These are phyloP conservation scores for Campaea margaritaria DNA, from an alignment of 2,888 invertebrate species.

Conservation along the genomic window DNA sequence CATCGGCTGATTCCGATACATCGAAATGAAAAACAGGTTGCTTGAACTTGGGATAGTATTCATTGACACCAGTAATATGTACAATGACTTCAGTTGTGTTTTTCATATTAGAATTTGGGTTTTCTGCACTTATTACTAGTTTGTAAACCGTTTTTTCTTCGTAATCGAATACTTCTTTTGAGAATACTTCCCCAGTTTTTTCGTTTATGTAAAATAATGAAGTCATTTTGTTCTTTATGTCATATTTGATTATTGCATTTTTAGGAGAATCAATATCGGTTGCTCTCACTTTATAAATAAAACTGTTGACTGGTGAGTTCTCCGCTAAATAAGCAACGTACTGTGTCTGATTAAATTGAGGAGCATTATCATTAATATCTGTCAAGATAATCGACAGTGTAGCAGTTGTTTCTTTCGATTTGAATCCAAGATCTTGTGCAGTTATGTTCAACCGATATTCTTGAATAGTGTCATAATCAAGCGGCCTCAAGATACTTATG, in stretches of 20 bases:
- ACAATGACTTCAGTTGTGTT: slow-evolving; percentile 90
- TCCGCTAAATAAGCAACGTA: slow-evolving; percentile 93
- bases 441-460: slow-evolving; percentile 95
- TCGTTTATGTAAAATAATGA: slow-evolving; percentile 91
- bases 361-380: slow-evolving; percentile 97
- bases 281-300: slow-evolving; percentile 91
- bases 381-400: slow-evolving; percentile 94
- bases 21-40: slow-evolving; percentile 96
- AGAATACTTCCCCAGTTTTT: slow-evolving; percentile 90
- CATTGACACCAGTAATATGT: slow-evolving; percentile 93
- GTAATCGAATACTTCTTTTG: slow-evolving; percentile 93
- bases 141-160: slow-evolving; percentile 92
- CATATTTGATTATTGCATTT: slow-evolving; percentile 94
- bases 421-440: slow-evolving; percentile 94
- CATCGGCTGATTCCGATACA: slow-evolving; percentile 95
- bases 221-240: slow-evolving; percentile 90
- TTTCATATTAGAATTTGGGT: slow-evolving; percentile 93
- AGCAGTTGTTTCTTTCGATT: slow-evolving; percentile 90
- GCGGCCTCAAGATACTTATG: slow-evolving; percentile 90
- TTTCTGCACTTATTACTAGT: slow-evolving; percentile 92
- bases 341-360: slow-evolving; percentile 90
- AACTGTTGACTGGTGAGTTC: slow-evolving; percentile 90
- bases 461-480: slow-evolving; percentile 95
- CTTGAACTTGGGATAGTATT: slow-evolving; percentile 94
- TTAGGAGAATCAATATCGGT: slow-evolving; percentile 94